Evolutionary conservation across 2,113 vertebrate genomes (phyloP), one percentile per base, ranked within the genome.

Genomic region (Misgurnus anguillicaudatus): DNA sequence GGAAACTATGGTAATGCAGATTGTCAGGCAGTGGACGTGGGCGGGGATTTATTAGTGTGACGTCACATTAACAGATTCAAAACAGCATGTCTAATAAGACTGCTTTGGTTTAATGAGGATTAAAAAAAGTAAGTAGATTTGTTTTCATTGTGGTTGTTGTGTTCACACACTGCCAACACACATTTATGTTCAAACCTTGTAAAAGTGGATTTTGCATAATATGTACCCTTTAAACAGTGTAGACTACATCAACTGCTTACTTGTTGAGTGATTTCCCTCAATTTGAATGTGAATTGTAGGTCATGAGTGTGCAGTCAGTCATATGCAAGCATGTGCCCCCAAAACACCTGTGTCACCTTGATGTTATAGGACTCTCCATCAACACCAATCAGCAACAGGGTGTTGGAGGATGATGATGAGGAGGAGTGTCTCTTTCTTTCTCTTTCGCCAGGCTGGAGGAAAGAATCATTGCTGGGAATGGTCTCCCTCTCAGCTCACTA

Each of bases 311-410:
- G 38, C 61, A 77, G 60, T 36, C 77, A 61, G 24, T 75, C 60
- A 14, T 14, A 72, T 8, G 16, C 53, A 19, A 75, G 39, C 21
- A 11, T 24, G 48, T 51, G 10, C 36, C 7, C 19, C 61, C 19
- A 24, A 76, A 83, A 79, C 75, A 81, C 76, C 79, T 81, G 81
- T 81, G 70, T 79, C 79, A 72, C 51, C 21, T 36, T 74, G 55
- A 72, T 81, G 64, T 21, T 75, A 63, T 21, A 64, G 60, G 38
- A 62, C 71, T 76, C 53, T 79, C 65, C 60, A 60, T 64, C 70
- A 80, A 78, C 77, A 63, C 73, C 80, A 82, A 82, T 78, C 75
- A 80, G 31, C 51, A 39, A 48, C 39, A 58, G 79, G 61, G 75
- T 61, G 65, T 24, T 62, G 71, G 71, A 36, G 71, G 71, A 36